These are phyloP conservation scores for Drosophila bipectinata DNA, from an alignment of 1,140 invertebrate species.

Conservation along the genomic window DNA sequence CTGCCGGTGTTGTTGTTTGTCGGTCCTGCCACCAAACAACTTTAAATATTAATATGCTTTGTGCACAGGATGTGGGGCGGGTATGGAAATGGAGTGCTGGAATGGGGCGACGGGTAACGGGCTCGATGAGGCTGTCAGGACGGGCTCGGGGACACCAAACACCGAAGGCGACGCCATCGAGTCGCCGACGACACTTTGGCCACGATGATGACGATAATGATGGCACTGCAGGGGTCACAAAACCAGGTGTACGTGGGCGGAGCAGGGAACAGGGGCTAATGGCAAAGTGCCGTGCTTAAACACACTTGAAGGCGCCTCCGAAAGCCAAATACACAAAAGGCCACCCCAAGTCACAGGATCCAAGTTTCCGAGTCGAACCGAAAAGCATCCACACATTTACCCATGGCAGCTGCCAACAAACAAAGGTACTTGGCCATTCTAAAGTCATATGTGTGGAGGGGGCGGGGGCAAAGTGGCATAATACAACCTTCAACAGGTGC, in stretches of 20 bases:
- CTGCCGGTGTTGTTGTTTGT: conserved; percentile 2
- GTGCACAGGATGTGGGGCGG: conserved; percentile 47
- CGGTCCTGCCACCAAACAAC: conserved; percentile 46
- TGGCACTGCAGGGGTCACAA: conserved; percentile 23
- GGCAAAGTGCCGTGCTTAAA: conserved; percentile 69
- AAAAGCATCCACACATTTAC: conserved; percentile 18
- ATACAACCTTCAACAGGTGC: conserved; percentile 38
- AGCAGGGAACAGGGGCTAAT: conserved; percentile 45
- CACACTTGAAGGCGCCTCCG: conserved; percentile 53
- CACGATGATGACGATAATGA: conserved; percentile 21
- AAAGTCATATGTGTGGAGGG: conserved; percentile 13
- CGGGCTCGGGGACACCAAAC: conserved; percentile 19
- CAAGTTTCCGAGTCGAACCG: conserved; percentile 3
- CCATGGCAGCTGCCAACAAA: conserved; percentile 13
- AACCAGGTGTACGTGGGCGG: conserved; percentile 14
- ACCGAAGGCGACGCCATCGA: conserved; percentile 49
- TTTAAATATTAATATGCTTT: conserved; percentile 72
- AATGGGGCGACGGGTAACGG: conserved; percentile 28
- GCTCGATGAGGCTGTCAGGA: conserved; percentile 41
- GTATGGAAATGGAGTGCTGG: neutral
- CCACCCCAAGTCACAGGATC: conserved; percentile 4
- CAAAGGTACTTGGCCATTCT: conserved; percentile 47
- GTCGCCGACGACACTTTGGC: conserved; percentile 59
- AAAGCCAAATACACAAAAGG: conserved; percentile 52
- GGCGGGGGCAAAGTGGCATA: neutral